Evolutionary conservation across 2,113 vertebrate species (phyloP), one percentile per base, ranked within the genome.

Genomic region (Podilymbus podiceps): DNA sequence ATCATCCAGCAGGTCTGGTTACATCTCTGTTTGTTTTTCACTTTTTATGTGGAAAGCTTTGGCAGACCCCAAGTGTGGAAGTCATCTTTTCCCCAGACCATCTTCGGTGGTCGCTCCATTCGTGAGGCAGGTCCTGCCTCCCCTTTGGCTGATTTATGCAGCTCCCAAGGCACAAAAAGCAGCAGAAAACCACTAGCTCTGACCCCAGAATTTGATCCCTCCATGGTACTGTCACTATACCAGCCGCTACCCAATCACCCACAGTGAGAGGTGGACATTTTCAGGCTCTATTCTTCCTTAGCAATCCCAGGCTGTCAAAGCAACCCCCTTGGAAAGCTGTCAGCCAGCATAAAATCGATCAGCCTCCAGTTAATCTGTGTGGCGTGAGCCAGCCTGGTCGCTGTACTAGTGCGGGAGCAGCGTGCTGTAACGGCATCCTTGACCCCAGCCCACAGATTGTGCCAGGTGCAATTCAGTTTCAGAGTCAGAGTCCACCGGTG

Each of bases 381-480:
- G 79, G 15, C 0, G 0, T 72, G 74, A 82, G 66, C 9, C 56
- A 85, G 31, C 11, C 47, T 40, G 18, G 27, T 44, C 1, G 2
- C 68, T 69, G 15, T 50, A 40, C 21, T 60, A 31, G 17, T 0
- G 7, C 67, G 38, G 52, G 18, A 84, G 38, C 15, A 27, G 16
- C 21, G 19, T n/a, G 5, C 56, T 69, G 59, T 33, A 66, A 73
- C 1, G 6, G 7, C 42, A 50, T 9, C 15, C 50, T 74, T n/a
- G 33, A 33, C 6, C 27, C 12, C 12, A 49, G 33, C 15, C 27
- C 19, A 8, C 22, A 35, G 6, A 47, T 9, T 38, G 5, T 68
- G 52, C 27, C 58, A 82, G n/a, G 28, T 66, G 11, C 17, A 64
- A n/a, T 40, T 60, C 30, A 40, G 14, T 52, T 59, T 64, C 47